Evolutionary conservation across 2,113 vertebrate species (phyloP), one percentile per base, ranked within the genome.

Genomic region (Scomber japonicus): DNA sequence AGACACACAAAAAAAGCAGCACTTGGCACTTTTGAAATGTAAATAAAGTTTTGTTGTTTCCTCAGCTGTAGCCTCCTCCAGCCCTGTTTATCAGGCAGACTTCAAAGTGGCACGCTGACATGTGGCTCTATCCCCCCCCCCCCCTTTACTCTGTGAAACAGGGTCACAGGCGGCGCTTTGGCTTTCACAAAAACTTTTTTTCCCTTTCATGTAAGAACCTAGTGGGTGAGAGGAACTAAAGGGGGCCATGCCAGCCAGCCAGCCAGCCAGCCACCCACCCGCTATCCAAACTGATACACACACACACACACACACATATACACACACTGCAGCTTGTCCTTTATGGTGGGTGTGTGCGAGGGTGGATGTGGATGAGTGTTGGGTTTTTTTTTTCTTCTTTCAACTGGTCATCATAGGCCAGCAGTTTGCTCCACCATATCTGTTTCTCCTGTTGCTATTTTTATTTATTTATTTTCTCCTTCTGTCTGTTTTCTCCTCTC

Each of bases 11-110:
- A 83, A 69, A 81, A 85, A 77, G 68, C 78, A 35, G 82, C 80
- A 81, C 88, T 92, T 90, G 82, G 84, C 76, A 88, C 88, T 89
- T 92, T 91, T 91, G 81, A 91, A 92, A 91, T 92, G 92, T 91
- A 91, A 93, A 93, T 92, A 91, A 92, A 92, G 90, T 93, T 91
- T 80, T 83, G 85, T 92, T 92, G 90, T 90, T 90, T 81, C 83
- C 75, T 87, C 72, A 84, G 89, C 86, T 56, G 35, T 81, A 84
- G 88, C 87, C 87, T 91, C 89, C 85, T 91, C 85, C 83, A 91
- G 87, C 73, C 86, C 85, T 91, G 85, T 93, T 91, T 93, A 90
- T 91, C 85, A 90, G 88, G 64, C 88, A 81, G 85, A 92, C 92
- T 93, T 93, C 92, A 93, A 88, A 93, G 90, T 87, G 78, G 61